phyloP scores from a whole-genome alignment of 2,113 vertebrate genomes.

The Corapipo altera region DNA sequence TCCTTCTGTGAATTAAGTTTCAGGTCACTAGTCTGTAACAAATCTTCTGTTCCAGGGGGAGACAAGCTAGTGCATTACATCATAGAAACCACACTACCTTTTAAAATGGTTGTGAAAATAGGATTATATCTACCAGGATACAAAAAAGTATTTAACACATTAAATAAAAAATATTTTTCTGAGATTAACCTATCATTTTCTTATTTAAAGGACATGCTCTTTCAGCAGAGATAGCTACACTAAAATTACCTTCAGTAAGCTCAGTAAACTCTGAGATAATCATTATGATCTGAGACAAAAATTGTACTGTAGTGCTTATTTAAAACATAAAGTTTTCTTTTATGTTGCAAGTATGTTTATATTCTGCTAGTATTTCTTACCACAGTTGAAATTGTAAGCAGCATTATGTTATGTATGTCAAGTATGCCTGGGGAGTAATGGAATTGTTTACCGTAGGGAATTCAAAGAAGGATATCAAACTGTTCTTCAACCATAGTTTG shows the following conservation, averaged over 20 bases:
- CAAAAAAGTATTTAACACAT: neutral
- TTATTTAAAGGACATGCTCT: neutral
- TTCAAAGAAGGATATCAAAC: neutral
- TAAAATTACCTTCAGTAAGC: neutral
- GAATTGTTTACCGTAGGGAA: neutral
- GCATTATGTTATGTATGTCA: neutral
- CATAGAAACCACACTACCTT: neutral
- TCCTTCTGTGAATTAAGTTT: constrained; percentile 18
- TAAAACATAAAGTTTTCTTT: neutral
- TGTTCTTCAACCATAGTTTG: neutral
- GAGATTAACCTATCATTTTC: neutral
- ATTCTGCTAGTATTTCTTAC: neutral
- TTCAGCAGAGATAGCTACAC: neutral
- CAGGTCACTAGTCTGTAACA: constrained; percentile 2
- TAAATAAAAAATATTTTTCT: neutral
- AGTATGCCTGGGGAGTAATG: neutral
- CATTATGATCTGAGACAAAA: neutral
- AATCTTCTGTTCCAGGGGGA: neutral
- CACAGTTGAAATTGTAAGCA: neutral
- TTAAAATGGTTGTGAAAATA: constrained; percentile 7
- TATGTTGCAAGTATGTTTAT: neutral
- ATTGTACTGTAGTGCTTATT: neutral
- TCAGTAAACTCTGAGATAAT: neutral
- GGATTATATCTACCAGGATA: neutral
- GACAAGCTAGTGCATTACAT: neutral